Base-by-base conservation (phyloP, 2,888 invertebrate species). In the Drosophila kuntzei region DNA sequence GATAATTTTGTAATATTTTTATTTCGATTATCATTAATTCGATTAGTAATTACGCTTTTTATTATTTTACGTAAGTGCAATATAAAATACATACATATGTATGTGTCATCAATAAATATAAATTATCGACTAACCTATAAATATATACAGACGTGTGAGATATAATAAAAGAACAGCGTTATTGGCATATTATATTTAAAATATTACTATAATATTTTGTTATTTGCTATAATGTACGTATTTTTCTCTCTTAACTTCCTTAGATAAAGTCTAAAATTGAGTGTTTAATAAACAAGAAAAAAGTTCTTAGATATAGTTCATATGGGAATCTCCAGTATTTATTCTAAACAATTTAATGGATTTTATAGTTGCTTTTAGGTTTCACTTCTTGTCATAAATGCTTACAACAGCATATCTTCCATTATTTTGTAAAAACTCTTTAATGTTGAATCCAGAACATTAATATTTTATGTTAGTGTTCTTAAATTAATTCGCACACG, bases 11-110 rank as follows among this genome's bases (percentile, higher is more conserved):
- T 32, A 29, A 39, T 20, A 46, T 18, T n/a, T 16, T 27, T 2
- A 25, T 46, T 32, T 39, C 1, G 16, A 46, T 46, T 18, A 18
- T 47, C 22, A 46, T 29, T n/a, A 16, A 29, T 46, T 14, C 7
- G 18, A 50, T 34, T 41, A 53, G 36, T 46, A 44, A 9, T 29
- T 25, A 47, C n/a, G 55, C 37, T 47, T 55, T 6, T 39, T 39
- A n/a, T 37, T 12, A 47, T 37, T 46, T 27, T 50, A 11, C 22
- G 12, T 57, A 37, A 44, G 7, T 5, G 25, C 46, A 25, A 46
- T 27, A 46, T 29, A 14, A 29, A 29, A 18, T 32, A 29, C 46
- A 37, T 39, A 46, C 16, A 51, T 61, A 57, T 14, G 12, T 61
- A 57, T 14, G 12, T 25, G 27, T 34, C 9, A 20, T 34, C n/a